phyloP scores from a whole-genome alignment of 2,113 vertebrate genomes.

The Fregetta grallaria region DNA sequence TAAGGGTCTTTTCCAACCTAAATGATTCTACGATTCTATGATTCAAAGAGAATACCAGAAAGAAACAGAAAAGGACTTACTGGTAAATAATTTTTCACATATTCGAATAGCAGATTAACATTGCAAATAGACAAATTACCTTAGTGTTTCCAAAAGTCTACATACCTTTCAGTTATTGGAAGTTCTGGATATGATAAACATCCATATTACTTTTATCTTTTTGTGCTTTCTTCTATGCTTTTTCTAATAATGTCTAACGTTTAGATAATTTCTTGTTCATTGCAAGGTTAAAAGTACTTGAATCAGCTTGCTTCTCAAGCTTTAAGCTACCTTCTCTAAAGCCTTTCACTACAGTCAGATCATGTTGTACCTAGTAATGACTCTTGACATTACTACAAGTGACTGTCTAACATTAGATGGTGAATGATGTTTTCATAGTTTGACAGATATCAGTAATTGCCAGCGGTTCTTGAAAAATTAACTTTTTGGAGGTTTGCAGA shows the following conservation, averaged over 20 bases:
- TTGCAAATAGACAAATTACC: neutral
- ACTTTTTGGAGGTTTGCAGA: neutral
- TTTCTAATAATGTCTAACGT: neutral
- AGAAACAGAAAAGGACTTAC: neutral
- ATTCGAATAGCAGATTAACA: neutral
- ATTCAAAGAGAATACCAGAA: neutral
- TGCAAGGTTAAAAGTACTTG: neutral
- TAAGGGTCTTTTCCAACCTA: neutral
- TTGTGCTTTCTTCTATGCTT: neutral
- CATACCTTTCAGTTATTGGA: neutral
- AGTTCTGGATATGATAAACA: neutral
- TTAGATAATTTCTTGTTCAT: neutral
- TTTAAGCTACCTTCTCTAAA: neutral
- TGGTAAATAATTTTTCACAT: neutral
- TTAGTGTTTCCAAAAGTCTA: neutral
- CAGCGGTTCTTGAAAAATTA: neutral
- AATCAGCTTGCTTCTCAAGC: neutral
- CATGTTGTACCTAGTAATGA: neutral
- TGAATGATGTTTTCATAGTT: neutral
- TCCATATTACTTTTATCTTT: neutral
- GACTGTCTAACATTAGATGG: neutral
- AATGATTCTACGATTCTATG: neutral
- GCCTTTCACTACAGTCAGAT: neutral
- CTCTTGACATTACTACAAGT: neutral
- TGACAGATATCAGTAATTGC: neutral